Conservation (phyloP, 2,888 invertebrate species). For the Aricia artaxerxes region DNA sequence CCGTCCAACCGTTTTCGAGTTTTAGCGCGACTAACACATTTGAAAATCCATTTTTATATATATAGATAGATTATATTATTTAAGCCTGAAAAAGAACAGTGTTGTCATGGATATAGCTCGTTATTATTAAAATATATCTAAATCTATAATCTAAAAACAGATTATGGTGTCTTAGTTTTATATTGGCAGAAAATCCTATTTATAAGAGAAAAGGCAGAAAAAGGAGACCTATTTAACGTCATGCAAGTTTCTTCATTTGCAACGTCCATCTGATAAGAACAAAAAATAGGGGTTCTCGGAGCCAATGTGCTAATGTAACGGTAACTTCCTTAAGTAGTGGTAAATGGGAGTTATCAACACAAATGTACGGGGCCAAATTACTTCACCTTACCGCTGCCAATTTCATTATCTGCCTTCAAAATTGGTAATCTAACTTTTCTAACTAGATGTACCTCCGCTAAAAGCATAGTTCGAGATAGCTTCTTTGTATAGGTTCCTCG, state of each 20-base stretch:
- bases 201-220: not conserved
- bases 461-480: conserved; percentile 4
- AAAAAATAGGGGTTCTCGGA: conserved; percentile 7
- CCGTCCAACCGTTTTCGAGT: no score
- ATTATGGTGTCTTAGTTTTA: not conserved
- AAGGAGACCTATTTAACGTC: not conserved
- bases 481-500: not conserved
- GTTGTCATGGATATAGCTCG: no score
- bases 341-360: conserved; percentile 25
- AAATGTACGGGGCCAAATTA: conserved; percentile 15
- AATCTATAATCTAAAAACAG: no score
- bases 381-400: conserved; percentile 2
- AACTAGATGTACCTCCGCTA: not conserved
- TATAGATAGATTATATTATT: no score
- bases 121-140: not conserved
- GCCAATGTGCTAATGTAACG: not conserved
- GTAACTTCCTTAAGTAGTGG: conserved; percentile 7
- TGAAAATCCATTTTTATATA: no score
- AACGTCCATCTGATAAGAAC: conserved; percentile 27
- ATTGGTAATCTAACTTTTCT: conserved; percentile 24
- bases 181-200: not conserved
- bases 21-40: no score
- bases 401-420: conserved; percentile 24
- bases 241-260: conserved; percentile 13
- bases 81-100: no score